phyloP scores from a whole-genome alignment of 2,888 invertebrate genomes.

The Dynastes grantii region DNA sequence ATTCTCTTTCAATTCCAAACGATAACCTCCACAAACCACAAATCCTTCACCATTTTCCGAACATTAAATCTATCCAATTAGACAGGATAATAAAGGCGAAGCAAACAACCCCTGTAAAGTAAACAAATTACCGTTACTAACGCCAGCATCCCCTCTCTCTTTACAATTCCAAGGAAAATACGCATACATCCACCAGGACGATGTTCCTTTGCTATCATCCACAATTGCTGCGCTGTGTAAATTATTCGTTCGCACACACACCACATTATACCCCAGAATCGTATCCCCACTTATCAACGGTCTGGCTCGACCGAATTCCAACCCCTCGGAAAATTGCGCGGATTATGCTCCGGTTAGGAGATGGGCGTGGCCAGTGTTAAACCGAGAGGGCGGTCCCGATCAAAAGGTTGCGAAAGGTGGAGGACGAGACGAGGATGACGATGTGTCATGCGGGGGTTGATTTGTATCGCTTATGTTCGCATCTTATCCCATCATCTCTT shows the following conservation, averaged over 20 bases:
- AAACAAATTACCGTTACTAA: slow-evolving; percentile 29
- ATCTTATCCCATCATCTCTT: slow-evolving; percentile 53
- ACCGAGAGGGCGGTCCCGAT: slow-evolving; percentile 55
- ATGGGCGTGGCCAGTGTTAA: slow-evolving; percentile 54
- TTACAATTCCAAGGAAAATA: not conserved
- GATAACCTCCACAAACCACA: not conserved
- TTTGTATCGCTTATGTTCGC: slow-evolving; percentile 57
- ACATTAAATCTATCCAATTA: slow-evolving; percentile 34
- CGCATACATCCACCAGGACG: not conserved
- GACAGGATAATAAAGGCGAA: slow-evolving; percentile 9
- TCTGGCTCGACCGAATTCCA: slow-evolving; percentile 18
- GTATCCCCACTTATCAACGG: slow-evolving; percentile 26
- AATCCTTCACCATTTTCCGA: slow-evolving; percentile 14
- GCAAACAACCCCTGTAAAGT: slow-evolving; percentile 8
- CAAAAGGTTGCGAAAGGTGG: slow-evolving; percentile 54
- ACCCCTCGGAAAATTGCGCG: slow-evolving; percentile 50
- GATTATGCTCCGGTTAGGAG: slow-evolving; percentile 49
- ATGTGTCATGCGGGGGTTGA: slow-evolving; percentile 51
- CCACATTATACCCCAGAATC: not conserved
- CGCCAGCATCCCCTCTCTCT: not conserved
- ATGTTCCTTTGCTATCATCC: slow-evolving; percentile 19
- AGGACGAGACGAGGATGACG: not conserved
- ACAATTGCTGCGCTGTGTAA: slow-evolving; percentile 6
- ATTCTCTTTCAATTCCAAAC: slow-evolving; percentile 7
- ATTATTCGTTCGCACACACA: not conserved